phyloP scores from a whole-genome alignment of 1,140 invertebrate species.

The Amyelois transitella region DNA sequence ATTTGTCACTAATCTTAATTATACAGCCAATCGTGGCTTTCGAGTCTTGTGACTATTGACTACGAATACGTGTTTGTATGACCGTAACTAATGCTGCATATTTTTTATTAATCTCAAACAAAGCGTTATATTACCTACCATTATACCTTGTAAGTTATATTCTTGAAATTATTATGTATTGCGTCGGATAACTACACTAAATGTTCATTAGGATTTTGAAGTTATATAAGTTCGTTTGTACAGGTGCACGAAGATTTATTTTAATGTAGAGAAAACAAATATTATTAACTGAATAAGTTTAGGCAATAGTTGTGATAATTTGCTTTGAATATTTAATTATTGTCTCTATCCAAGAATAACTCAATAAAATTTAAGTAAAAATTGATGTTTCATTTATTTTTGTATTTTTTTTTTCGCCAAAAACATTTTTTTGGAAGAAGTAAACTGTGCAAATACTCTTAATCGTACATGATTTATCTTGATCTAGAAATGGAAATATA shows the following conservation, averaged over 20 bases:
- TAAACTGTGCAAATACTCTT: too few relatives aligned
- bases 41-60: too few relatives aligned
- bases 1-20: too few relatives aligned
- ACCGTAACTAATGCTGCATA: too few relatives aligned
- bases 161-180: conserved; percentile 18
- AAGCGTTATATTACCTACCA: not conserved
- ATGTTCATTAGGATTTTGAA: conserved; percentile 24
- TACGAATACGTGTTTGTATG: too few relatives aligned
- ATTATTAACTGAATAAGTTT: conserved; percentile 40
- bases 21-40: too few relatives aligned
- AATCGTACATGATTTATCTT: too few relatives aligned
- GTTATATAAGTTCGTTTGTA: conserved; percentile 49
- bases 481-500: too few relatives aligned
- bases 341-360: conserved; percentile 53
- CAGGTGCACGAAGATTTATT: conserved; percentile 46
- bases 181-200: conserved; percentile 15
- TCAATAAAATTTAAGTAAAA: conserved; percentile 61
- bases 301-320: conserved; percentile 46
- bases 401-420: not conserved
- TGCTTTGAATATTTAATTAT: conserved; percentile 60
- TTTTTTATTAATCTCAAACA: not conserved
- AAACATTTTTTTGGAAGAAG: not conserved
- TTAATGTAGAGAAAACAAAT: conserved; percentile 31
- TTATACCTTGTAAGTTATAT: not conserved
- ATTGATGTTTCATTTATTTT: conserved; percentile 32